Evolutionary conservation across 2,113 vertebrate genomes (phyloP).

Genomic region (Elanoides forficatus): DNA sequence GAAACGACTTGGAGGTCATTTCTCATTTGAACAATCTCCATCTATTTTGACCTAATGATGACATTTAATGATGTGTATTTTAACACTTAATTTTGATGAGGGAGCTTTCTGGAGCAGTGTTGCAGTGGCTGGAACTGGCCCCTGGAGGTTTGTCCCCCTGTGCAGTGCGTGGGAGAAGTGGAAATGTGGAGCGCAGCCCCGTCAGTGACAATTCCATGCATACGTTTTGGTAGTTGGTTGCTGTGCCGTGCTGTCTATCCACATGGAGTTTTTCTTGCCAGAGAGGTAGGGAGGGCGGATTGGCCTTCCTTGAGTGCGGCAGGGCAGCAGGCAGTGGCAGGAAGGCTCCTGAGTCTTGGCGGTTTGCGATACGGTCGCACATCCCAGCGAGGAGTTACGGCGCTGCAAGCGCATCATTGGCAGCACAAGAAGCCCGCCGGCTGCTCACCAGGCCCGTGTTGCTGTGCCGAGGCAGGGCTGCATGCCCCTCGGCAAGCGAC

Average conservation of each 20-base stretch:
- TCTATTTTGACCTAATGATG: not conserved
- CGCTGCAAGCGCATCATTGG: fast-evolving
- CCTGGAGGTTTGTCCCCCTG: not conserved
- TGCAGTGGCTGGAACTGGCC: not conserved
- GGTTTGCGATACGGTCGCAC: not conserved
- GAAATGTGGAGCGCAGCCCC: fast-evolving
- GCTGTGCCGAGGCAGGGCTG: not conserved
- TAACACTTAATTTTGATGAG: not conserved
- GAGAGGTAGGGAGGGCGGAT: not conserved
- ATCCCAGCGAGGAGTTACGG: not conserved
- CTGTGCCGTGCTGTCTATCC: fast-evolving
- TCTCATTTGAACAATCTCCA: not conserved
- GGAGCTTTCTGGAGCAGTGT: not conserved
- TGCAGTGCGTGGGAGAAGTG: fast-evolving
- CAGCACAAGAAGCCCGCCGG: not conserved
- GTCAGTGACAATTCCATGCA: fast-evolving
- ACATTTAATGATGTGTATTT: not conserved
- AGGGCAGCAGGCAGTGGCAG: not conserved
- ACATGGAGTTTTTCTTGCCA: not conserved
- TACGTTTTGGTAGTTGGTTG: fast-evolving
- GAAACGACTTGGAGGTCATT: not conserved
- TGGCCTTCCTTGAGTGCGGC: not conserved
- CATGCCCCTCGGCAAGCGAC: fast-evolving
- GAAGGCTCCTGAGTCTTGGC: not conserved
- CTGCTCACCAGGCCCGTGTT: not conserved